A percentile compares a stretch with the other conserved stretches of the same genome.
These are phyloP conservation scores for Ceraclea dissimilis DNA, from an alignment of 2,888 invertebrate species.

Conservation along the genomic window DNA sequence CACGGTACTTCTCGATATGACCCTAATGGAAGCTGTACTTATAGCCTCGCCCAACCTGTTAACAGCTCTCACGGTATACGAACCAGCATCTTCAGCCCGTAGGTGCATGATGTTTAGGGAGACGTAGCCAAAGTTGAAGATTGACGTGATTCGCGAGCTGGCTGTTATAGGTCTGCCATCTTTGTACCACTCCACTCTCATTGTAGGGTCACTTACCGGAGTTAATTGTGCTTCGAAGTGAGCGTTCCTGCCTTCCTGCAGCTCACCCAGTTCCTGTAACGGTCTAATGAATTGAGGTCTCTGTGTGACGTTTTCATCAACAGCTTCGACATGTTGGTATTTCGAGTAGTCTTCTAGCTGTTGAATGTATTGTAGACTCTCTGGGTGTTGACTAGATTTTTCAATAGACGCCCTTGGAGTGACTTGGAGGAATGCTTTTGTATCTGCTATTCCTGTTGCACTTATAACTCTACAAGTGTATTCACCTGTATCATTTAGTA, in stretches of 20 bases:
- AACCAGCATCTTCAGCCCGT: conserved; percentile 96
- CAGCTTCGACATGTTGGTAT: conserved; percentile 77
- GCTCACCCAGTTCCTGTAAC: conserved; percentile 75
- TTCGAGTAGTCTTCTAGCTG: conserved; percentile 85
- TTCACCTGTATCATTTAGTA: conserved; percentile 81
- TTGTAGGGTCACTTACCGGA: conserved; percentile 86
- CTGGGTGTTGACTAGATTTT: conserved; percentile 83
- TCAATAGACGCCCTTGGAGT: conserved; percentile 78
- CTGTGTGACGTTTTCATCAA: conserved; percentile 73
- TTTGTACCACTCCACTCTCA: conserved; percentile 94
- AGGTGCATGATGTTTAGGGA: conserved; percentile 97
- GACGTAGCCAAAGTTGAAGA: conserved; percentile 99
- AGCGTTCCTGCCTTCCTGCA: conserved; percentile 85
- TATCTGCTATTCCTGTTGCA: conserved; percentile 80
- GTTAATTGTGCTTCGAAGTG: conserved; percentile 90
- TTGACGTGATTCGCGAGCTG: conserved; percentile 93
- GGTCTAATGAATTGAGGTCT: conserved; percentile 84
- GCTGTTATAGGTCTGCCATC: conserved; percentile 92
- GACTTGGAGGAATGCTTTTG: conserved; percentile 72
- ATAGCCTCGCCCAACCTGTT: conserved; percentile 87
- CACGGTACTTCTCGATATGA: conserved; percentile 72
- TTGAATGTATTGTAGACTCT: conserved; percentile 82
- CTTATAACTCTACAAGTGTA: conserved; percentile 85
- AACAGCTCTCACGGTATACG: conserved; percentile 85
- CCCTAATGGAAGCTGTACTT: conserved; percentile 70